These are phyloP conservation scores for Eurytoma californica DNA, from an alignment of 2,888 invertebrate species.

Conservation along the genomic window DNA sequence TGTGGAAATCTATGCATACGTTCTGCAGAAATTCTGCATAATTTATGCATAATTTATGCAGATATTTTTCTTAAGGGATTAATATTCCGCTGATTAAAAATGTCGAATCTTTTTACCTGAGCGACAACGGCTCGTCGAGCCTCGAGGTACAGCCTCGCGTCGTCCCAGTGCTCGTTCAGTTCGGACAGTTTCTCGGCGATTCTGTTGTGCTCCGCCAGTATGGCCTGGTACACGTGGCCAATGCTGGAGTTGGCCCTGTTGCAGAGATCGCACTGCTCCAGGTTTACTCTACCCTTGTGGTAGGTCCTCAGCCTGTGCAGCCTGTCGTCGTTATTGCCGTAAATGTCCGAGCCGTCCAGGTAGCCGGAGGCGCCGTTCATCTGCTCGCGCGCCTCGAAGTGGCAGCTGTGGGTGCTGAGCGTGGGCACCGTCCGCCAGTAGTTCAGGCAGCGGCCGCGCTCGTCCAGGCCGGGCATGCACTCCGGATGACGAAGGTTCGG, in stretches of 20 bases:
- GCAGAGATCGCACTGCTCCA: slow-evolving; percentile 81
- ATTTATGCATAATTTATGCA: too few relatives aligned
- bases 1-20: too few relatives aligned
- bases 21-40: too few relatives aligned
- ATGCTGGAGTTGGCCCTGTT: slow-evolving; percentile 75
- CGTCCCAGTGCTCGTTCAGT: slow-evolving; percentile 88
- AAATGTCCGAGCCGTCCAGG: slow-evolving; percentile 89
- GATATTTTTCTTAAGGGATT: too few relatives aligned
- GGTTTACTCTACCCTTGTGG: slow-evolving; percentile 83
- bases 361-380: slow-evolving; percentile 91
- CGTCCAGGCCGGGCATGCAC: slow-evolving; percentile 76
- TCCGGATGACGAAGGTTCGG: slow-evolving; percentile 75
- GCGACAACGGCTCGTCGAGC: slow-evolving; percentile 85
- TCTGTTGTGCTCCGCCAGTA: slow-evolving; percentile 88
- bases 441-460: slow-evolving; percentile 77
- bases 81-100: too few relatives aligned
- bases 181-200: slow-evolving; percentile 83
- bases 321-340: slow-evolving; percentile 86
- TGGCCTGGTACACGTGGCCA: slow-evolving; percentile 65
- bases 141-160: slow-evolving; percentile 85
- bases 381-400: slow-evolving; percentile 83
- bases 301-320: slow-evolving; percentile 83
- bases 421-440: slow-evolving; percentile 84
- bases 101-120: slow-evolving; percentile 58
- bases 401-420: slow-evolving; percentile 66